Base-by-base conservation (phyloP, 1,140 invertebrate genomes). In the Ceratoteleas bidentatus region DNA sequence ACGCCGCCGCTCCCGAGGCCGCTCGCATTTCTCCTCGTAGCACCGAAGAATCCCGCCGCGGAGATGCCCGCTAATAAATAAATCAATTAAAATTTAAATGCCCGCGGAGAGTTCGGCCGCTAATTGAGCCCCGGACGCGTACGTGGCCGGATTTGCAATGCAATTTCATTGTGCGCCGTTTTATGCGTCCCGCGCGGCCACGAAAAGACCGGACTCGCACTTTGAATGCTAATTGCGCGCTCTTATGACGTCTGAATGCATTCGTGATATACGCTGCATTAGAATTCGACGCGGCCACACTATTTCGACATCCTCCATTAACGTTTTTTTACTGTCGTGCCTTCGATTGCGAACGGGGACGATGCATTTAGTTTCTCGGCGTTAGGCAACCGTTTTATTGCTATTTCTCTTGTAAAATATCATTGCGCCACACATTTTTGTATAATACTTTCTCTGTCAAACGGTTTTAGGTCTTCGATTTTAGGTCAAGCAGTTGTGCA, bases 71-170 rank as follows among this genome's bases (percentile, higher is more conserved):
- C 73, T 86, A 84, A 88, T 87, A 86, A 88, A 89, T 87, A 88
- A 87, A 86, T 87, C 84, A 86, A 90, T 90, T 88, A 88, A 88
- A 88, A 90, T 90, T 90, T 89, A 90, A 89, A 90, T 89, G 88
- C 87, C 76, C 69, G 56, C 72, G n/a, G 83, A 84, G 85, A 88
- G 82, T 86, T 86, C 86, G 88, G 84, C 86, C 86, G 82, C 85
- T 90, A 89, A 90, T 89, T 89, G 85, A 84, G 56, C 65, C 64
- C 75, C 80, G 66, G 77, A 85, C 79, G 84, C 76, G 54, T 87
- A 89, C 88, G 88, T 89, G 88, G 74, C 57, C 61, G 79, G 87
- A 86, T 88, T 88, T 81, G 81, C 85, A 86, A 88, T 89, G 84
- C 82, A 85, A 81, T 69, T 81, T 72, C 77, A 72, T 70, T 84